A percentile compares a stretch with the other conserved stretches of the same genome.
phyloP scores from a whole-genome alignment of 2,888 invertebrate species.

The Bellardia pandia region DNA sequence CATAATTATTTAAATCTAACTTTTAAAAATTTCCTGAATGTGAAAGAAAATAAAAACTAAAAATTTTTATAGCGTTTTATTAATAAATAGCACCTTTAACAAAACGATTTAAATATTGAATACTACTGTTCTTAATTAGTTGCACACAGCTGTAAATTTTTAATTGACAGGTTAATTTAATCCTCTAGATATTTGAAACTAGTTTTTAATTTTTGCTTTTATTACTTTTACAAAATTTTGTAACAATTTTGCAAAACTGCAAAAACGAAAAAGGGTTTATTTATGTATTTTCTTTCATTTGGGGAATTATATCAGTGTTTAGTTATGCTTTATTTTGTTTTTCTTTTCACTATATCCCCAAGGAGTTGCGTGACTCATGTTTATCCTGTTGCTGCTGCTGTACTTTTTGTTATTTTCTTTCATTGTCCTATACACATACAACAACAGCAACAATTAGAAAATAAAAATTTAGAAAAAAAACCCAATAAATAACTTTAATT shows the following conservation, averaged over 20 bases:
- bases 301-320: conserved; percentile 13
- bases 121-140: too few species aligned
- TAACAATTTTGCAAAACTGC: neutral
- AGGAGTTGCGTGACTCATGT: conserved; percentile 50
- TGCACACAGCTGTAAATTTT: too few species aligned
- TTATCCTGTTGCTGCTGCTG: conserved; percentile 72
- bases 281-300: conserved; percentile 9
- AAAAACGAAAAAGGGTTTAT: conserved; percentile 44
- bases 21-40: too few species aligned
- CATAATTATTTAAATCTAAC: too few species aligned
- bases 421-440: neutral
- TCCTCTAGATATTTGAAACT: too few species aligned
- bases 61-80: too few species aligned
- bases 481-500: conserved; percentile 63
- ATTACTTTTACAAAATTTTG: neutral
- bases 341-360: conserved; percentile 30
- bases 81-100: too few species aligned
- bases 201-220: neutral
- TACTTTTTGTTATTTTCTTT: conserved; percentile 63
- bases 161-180: too few species aligned
- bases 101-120: too few species aligned
- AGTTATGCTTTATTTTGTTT: neutral
- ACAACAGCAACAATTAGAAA: conserved; percentile 11
- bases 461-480: neutral
- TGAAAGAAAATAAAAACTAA: too few species aligned